Evolutionary conservation across 2,888 invertebrate species (phyloP), one percentile per base, ranked within the genome.

Genomic region (Caenorhabditis imperialis): DNA sequence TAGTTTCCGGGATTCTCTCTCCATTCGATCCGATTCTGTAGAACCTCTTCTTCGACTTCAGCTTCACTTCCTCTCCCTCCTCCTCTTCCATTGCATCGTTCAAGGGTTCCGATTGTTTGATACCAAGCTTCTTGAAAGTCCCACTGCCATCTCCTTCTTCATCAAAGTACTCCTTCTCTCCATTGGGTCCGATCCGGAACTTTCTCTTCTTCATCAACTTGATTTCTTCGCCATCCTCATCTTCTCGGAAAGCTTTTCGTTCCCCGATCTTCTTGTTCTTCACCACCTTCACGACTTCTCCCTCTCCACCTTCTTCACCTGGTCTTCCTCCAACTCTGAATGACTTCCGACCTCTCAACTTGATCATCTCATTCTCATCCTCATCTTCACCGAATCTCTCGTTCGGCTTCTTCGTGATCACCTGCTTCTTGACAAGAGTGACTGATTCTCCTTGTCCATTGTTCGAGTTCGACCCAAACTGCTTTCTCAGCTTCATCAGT

Each of bases 271-370:
- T n/a, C n/a, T n/a, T n/a, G 6, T 30, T 30, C 30, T 30, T 30
- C 6, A 30, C 10, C 30, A 7, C 30, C 10, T 30, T 30, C 7
- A 30, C 10, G 7, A 30, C 30, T 30, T 30, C 30, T 30, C 10
- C 30, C 6, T 10, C 10, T 10, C 10, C 7, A 30, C 10, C 30
- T 30, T 30, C 30, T 10, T 6, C 7, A 6, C 6, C 30, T 30
- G 7, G 6, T 10, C 30, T 37, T 45, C 62, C 62, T 16, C 38
- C 54, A 23, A 54, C 14, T 4, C 40, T 30, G 7, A 47, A 55
- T 10, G 55, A 42, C 27, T 54, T 47, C 30, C 45, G 54, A 38
- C 48, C 40, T 22, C 55, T 65, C 18, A 30, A 20, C n/a, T 27
- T 23, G 3, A 48, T 42, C 22, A 33, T 50, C 27, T 50, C 60